Conservation (phyloP, 2,797 vertebrate genomes). For the Synaphobranchus kaupii region DNA sequence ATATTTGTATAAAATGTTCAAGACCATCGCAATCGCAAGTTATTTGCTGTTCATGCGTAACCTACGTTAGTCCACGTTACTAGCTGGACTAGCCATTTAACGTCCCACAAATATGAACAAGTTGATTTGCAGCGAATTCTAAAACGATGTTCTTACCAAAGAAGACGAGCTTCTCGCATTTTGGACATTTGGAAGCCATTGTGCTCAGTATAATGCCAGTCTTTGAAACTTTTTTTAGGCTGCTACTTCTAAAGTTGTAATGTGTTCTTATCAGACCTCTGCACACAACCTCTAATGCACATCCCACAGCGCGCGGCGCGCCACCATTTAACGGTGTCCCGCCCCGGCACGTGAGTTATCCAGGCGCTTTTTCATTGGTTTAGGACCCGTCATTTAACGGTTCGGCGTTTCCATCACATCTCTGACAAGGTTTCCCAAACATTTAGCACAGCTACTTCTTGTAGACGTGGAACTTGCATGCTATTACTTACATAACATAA, state of each 20-base stretch:
- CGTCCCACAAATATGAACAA: background rate
- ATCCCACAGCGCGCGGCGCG: background rate
- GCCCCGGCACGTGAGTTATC: background rate
- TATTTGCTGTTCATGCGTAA: background rate
- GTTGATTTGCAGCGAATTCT: background rate
- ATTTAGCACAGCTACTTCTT: background rate
- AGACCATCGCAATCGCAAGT: background rate
- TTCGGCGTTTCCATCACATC: background rate
- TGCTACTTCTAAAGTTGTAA: background rate
- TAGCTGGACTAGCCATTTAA: background rate
- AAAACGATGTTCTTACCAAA: constrained; percentile 28
- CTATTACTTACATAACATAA: background rate
- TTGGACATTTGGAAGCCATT: constrained; percentile 31
- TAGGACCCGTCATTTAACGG: background rate
- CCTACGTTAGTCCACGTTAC: background rate
- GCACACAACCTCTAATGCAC: background rate
- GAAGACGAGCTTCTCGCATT: constrained; percentile 31
- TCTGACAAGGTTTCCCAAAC: no score
- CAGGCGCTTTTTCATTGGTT: background rate
- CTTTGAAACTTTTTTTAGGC: background rate
- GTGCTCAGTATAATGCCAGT: background rate
- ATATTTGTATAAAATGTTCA: no score
- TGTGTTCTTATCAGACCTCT: background rate
- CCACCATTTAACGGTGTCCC: constrained; percentile 9
- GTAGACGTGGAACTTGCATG: background rate